phyloP scores from a whole-genome alignment of 2,888 invertebrate genomes.

The Acronicta alni region DNA sequence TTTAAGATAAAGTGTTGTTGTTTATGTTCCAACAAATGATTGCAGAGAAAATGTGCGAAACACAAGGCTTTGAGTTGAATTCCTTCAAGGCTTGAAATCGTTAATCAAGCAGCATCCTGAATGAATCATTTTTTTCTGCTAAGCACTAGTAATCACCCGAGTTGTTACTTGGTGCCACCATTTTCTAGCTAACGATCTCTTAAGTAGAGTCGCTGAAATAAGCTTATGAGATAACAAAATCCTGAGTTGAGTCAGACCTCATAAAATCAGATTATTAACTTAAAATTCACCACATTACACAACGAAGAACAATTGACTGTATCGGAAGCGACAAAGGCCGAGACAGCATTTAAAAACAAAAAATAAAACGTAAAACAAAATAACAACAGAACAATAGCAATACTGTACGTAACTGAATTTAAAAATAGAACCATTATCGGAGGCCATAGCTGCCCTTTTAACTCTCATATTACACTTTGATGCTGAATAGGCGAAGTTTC shows the following conservation, averaged over 20 bases:
- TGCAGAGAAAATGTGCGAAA: not conserved
- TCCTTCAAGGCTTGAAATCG: not conserved
- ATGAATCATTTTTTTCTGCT: no score
- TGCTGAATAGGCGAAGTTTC: conserved; percentile 70
- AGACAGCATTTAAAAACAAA: conserved; percentile 10
- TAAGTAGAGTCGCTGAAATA: no score
- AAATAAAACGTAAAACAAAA: conserved; percentile 22
- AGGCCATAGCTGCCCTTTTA: conserved; percentile 33
- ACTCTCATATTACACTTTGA: conserved; percentile 49
- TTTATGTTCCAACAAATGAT: not conserved
- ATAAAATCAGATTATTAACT: no score
- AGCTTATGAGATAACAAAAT: no score
- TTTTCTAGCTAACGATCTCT: no score
- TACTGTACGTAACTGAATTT: conserved; percentile 19
- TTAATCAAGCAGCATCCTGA: no score
- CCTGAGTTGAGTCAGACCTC: no score
- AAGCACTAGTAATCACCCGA: no score
- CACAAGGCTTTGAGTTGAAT: not conserved
- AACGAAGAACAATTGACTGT: not conserved
- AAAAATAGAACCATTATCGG: conserved; percentile 30
- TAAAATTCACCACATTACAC: no score
- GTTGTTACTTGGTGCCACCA: no score
- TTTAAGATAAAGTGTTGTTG: not conserved
- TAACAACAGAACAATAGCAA: conserved; percentile 24
- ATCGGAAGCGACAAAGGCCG: conserved; percentile 3